Conservation (phyloP, 2,888 invertebrate genomes). For the Margaritifera margaritifera region DNA sequence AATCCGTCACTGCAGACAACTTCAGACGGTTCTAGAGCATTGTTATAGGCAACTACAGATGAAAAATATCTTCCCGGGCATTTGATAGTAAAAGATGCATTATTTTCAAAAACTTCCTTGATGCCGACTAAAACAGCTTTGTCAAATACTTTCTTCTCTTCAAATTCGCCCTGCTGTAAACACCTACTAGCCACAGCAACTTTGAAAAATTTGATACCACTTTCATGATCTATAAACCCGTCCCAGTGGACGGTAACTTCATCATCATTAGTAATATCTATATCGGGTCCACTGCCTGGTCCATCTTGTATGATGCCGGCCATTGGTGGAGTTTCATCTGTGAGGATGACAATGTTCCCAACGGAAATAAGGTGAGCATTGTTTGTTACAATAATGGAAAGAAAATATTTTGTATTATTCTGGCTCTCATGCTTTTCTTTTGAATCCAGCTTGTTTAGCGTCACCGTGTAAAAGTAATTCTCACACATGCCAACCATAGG, state of each 20-base stretch:
- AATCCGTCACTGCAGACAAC: slow-evolving; percentile 55
- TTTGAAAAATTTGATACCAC: slow-evolving; percentile 43
- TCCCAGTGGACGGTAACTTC: slow-evolving; percentile 33
- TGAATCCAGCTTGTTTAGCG: slow-evolving; percentile 23
- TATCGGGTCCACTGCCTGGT: slow-evolving; percentile 30
- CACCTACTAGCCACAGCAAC: slow-evolving; percentile 32
- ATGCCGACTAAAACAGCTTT: neutral
- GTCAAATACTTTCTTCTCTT: neutral
- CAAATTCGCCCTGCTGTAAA: slow-evolving; percentile 13
- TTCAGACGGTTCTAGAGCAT: slow-evolving; percentile 48
- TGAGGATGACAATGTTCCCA: slow-evolving; percentile 37
- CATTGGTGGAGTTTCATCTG: slow-evolving; percentile 43
- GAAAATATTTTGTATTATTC: slow-evolving; percentile 47
- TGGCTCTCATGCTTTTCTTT: slow-evolving; percentile 29
- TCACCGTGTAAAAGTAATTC: slow-evolving; percentile 22
- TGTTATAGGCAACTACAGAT: slow-evolving; percentile 48
- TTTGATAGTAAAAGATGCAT: slow-evolving; percentile 13
- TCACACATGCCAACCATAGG: slow-evolving; percentile 39
- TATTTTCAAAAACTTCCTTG: slow-evolving; percentile 9
- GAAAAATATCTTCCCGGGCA: slow-evolving; percentile 22
- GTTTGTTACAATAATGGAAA: slow-evolving; percentile 42
- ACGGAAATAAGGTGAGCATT: slow-evolving; percentile 30
- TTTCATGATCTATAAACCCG: slow-evolving; percentile 54
- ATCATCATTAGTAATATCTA: slow-evolving; percentile 41
- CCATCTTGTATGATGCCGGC: slow-evolving; percentile 37